Evolutionary conservation across 35 echinoderm and acorn worm species (phyloP), one percentile per base, ranked within the genome.

Genomic region (Ptychodera flava): DNA sequence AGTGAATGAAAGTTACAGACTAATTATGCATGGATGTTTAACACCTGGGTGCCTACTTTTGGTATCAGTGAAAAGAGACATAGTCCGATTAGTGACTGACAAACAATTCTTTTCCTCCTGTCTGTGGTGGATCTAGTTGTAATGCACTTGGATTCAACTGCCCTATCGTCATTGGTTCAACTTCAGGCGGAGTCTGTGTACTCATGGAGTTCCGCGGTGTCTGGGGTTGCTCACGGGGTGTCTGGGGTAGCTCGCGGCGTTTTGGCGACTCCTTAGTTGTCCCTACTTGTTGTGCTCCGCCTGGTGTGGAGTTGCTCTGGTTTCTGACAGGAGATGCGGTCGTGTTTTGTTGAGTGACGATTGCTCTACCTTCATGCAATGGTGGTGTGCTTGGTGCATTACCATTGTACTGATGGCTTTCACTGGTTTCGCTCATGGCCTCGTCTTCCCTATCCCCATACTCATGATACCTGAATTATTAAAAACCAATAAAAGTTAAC

Each of bases 301-400:
- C 45, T 64, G 45, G 45, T 64, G 45, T 64, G 6, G 45, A 12
- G 45, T 64, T 64, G 45, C 22, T 64, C 6, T 12, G 6, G 6
- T 6, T 64, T 64, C 22, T 64, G 45, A 22, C 6, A 64, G 45
- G 22, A 12, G 45, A 64, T 22, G 45, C 22, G 6, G 45, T 12
- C 45, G 45, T 22, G 45, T 64, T 64, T 28, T 83, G 33, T 16
- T 36, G 32, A 28, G 16, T 34, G 1, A 83, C 37, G 37, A 83
- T 36, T 14, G 82, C 82, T 28, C 37, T 83, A 28, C 37, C 30
- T 31, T 83, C 82, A 28, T 36, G 82, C 2, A 83, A 35, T 37
- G 82, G 82, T 83, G 82, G 82, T 31, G 82, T 83, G 16, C 30
- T 34, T 12, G 82, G 30, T 27, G 33, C 82, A 37, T 83, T 83